A percentile compares a stretch with the other conserved stretches of the same genome.
These are phyloP conservation scores for Collichthys lucidus DNA, from an alignment of 2,113 vertebrate genomes.

Conservation along the genomic window DNA sequence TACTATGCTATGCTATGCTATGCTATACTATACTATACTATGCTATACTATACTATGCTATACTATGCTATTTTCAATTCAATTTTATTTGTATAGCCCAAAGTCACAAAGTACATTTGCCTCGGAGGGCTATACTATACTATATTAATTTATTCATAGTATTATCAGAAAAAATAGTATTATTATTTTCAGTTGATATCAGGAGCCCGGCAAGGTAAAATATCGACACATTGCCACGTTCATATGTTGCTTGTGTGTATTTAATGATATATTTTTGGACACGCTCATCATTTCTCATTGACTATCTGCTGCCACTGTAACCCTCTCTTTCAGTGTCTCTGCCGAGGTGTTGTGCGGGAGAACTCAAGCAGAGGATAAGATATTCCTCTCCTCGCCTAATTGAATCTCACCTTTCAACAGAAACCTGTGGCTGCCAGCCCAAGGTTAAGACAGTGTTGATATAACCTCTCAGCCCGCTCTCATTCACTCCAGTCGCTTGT, in stretches of 20 bases:
- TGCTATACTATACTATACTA: too few species aligned
- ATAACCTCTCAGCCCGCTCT: constrained; percentile 34
- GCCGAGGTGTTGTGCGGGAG: constrained; percentile 8
- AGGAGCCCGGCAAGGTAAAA: constrained; percentile 2
- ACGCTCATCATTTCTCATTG: constrained; percentile 28
- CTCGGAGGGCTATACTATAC: too few species aligned
- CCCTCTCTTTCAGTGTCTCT: background rate
- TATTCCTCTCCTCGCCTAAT: constrained; percentile 45
- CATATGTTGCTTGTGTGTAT: background rate
- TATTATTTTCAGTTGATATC: background rate
- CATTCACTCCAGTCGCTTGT: constrained; percentile 18
- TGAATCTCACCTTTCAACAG: constrained; percentile 65
- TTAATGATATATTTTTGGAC: background rate
- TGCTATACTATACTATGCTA: too few species aligned
- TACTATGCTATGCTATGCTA: too few species aligned
- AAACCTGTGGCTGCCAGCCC: constrained; percentile 63
- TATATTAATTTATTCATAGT: background rate
- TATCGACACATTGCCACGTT: background rate
- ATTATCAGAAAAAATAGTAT: background rate
- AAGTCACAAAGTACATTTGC: too few species aligned
- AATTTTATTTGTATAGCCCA: too few species aligned
- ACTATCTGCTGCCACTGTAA: background rate
- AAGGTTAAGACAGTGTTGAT: constrained; percentile 69
- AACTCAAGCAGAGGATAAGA: constrained; percentile 32
- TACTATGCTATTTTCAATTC: too few species aligned